phyloP scores from a whole-genome alignment of 2,888 invertebrate species.

The Dicyrtomina minuta region DNA sequence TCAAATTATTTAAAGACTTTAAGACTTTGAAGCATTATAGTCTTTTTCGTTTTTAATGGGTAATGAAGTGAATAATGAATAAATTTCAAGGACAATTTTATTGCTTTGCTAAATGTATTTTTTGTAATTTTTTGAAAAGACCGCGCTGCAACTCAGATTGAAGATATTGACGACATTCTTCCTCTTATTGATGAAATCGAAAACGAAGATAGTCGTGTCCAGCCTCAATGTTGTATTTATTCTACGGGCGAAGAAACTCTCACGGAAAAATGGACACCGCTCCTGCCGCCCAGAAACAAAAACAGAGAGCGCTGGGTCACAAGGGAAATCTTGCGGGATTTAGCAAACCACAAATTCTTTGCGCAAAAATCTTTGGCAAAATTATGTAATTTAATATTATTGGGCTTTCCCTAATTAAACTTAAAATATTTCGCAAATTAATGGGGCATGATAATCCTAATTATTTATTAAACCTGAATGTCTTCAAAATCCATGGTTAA shows the following conservation, averaged over 20 bases:
- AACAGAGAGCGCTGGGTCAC: constrained; percentile 28
- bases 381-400: too few species aligned
- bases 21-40: too few species aligned
- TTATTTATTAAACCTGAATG: too few species aligned
- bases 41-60: too few species aligned
- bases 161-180: constrained; percentile 26
- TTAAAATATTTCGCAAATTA: too few species aligned
- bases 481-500: too few species aligned
- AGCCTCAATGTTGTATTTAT: constrained; percentile 22
- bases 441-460: too few species aligned
- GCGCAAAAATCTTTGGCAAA: background rate
- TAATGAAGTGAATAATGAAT: too few species aligned
- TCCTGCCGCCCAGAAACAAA: constrained; percentile 7
- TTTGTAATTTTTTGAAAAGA: constrained; percentile 2
- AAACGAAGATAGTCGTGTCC: background rate
- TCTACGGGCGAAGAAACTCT: background rate
- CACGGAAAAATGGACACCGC: background rate
- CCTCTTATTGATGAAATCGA: constrained; percentile 32
- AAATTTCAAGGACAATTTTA: too few species aligned
- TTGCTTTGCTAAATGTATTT: too few species aligned
- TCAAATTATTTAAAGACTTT: too few species aligned
- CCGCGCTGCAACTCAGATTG: constrained; percentile 24
- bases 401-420: too few species aligned
- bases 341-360: constrained; percentile 27
- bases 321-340: constrained; percentile 17